Percentiles rank a stretch among this genome's conserved stretches.
phyloP scores from a whole-genome alignment of 2,113 vertebrate genomes.

The Catharus fuscescens region DNA sequence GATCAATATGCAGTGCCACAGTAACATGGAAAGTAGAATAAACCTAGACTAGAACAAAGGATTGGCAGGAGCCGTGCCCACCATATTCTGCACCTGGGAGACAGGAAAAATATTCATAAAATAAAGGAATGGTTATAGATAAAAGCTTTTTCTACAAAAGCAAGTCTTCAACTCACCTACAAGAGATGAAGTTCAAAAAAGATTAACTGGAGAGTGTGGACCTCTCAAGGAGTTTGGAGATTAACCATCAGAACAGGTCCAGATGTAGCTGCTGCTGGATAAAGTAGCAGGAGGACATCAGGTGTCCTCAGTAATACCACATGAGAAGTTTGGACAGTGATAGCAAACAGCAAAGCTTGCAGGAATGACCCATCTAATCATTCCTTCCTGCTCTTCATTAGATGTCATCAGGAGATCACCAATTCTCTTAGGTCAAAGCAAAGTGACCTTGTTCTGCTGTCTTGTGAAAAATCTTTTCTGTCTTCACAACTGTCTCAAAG shows the following conservation, averaged over 20 bases:
- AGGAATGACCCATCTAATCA: not conserved
- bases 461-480: not conserved
- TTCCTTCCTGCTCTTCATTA: not conserved
- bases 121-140: not conserved
- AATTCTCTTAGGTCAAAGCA: not conserved
- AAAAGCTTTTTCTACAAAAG: not conserved
- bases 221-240: not conserved
- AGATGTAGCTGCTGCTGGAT: not conserved
- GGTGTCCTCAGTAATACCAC: not conserved
- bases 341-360: not conserved
- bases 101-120: not conserved
- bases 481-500: not conserved
- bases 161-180: not conserved
- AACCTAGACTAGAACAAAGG: not conserved
- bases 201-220: not conserved
- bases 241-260: not conserved
- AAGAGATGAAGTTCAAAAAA: not conserved
- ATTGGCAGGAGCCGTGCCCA: not conserved
- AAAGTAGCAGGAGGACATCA: not conserved
- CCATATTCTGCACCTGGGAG: not conserved
- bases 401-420: not conserved
- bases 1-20: not conserved
- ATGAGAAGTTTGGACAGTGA: not conserved
- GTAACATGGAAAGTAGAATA: not conserved
- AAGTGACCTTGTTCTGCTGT: not conserved